Evolutionary conservation across 2,888 invertebrate genomes (phyloP), one percentile per base, ranked within the genome.

Genomic region (Pheosia tremula): DNA sequence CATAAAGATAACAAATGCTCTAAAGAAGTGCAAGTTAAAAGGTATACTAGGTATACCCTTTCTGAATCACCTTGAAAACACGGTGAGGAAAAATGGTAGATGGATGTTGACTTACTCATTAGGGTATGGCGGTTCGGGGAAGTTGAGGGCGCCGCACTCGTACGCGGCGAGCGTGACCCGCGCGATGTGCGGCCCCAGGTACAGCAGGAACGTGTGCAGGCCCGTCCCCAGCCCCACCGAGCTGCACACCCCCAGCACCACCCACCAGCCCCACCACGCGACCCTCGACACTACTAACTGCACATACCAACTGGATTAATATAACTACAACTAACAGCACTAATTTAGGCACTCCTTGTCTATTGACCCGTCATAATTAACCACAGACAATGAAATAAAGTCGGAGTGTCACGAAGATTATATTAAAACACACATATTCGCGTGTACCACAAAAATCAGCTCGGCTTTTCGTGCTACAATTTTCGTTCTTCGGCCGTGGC

Each of bases 111-210:
- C 91, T 95, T 87, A 98, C 97, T 99, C 97, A 84, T 98, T 98
- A 37, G 99, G 99, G 94, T 99, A 99, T 0, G 99, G 99, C 57
- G 99, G 99, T 79, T 97, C 96, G 0, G 99, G 99, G 87, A 99
- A 99, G 89, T 99, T 96, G 47, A 99, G 95, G 38, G 97, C 96
- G 57, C 97, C 97, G 88, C 99, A 99, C 90, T 99, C 99, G 88
- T 99, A 99, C 0, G 99, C 99, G 13, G 99, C 99, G 83, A 99
- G 94, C 4, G 99, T 99, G 54, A 99, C 99, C 62, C 98, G 96
- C 63, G 99, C 99, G 93, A 99, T 99, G 86, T 99, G 99, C 43
- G 99, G 99, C n/a, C 99, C 99, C 83, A 99, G 94, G 91, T 99
- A 99, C 66, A 99, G 94, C 59, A 99, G 95, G 94, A 99, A 99